Base-by-base conservation (phyloP, 92 coral and sea anemone genomes). In the Heteractis magnifica region DNA sequence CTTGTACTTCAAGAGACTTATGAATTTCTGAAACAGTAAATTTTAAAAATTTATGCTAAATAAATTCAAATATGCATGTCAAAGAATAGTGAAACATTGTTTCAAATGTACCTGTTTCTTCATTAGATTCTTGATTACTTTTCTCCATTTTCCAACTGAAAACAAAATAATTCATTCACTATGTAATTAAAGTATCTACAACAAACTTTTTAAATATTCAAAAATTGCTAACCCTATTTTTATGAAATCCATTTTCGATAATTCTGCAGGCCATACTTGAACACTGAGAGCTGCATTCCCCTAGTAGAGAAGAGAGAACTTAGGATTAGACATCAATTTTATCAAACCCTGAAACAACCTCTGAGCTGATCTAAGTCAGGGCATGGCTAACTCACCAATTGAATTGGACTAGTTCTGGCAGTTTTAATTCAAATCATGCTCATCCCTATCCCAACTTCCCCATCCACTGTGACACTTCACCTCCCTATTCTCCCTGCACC, bases 111-210 rank as follows among this genome's bases (percentile, higher is more conserved):
- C 81, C 52, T 53, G 74, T 3, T 74, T 51, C 53, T 16, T 72
- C 79, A 75, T 79, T 76, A 23, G 86, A 51, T 20, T 70, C 71
- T 20, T 81, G 56, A 16, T 19, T 59, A 51, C 52, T 49, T 75
- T 90, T 85, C 26, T 90, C 93, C 93, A 92, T 89, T 80, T 74
- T 81, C 95, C 95, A 92, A 14, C 95, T 92, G 56, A 81, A 18
- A 70, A 14, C 49, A 49, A 52, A 71, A 26, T 1, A 20, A 51
- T 81, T 16, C 76, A 81, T 70, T 48, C 41, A 71, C 56, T 16
- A 20, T 51, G 0, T 52, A 68, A 77, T 20, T 1, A 51, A 16
- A 10, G 82, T 50, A 11, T 48, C 62, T 49, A 8, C 5, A 75
- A n/a, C 14, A 56, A 26, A 21, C 10, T 55, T 71, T 19, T 6